Evolutionary conservation across 2,888 invertebrate species (phyloP).

Genomic region (Volucella inanis): DNA sequence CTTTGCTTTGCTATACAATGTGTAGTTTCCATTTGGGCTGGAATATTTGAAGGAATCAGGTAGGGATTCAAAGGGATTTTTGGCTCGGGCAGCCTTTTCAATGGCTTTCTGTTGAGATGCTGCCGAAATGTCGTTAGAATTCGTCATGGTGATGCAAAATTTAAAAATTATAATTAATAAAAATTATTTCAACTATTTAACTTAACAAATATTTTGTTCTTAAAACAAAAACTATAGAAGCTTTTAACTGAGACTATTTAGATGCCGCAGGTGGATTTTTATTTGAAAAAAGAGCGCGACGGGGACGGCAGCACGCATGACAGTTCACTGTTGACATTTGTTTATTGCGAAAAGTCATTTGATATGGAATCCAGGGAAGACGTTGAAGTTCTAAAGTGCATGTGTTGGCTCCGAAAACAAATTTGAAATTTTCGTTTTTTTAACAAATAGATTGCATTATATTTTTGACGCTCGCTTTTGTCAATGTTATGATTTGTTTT

Average conservation of each 20-base stretch:
- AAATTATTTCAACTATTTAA: background rate
- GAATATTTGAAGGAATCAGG: constrained; percentile 77
- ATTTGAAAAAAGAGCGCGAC: constrained; percentile 36
- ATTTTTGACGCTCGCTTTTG: too few relatives aligned
- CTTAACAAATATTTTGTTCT: background rate
- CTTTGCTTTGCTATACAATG: constrained; percentile 80
- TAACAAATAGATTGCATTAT: too few relatives aligned
- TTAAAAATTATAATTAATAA: too few relatives aligned
- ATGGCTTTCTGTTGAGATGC: constrained; percentile 80
- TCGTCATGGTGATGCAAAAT: constrained; percentile 76
- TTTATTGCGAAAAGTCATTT: background rate
- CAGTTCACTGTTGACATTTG: constrained; percentile 1
- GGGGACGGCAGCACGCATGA: background rate
- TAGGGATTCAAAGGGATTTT: constrained; percentile 80
- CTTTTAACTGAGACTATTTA: background rate
- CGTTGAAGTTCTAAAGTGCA: background rate
- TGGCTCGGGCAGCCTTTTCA: constrained; percentile 80
- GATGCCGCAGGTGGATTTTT: constrained; percentile 14
- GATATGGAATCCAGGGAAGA: constrained; percentile 14
- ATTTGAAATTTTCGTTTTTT: too few relatives aligned
- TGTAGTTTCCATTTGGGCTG: constrained; percentile 76
- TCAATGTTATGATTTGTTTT: too few relatives aligned
- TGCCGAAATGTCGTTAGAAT: constrained; percentile 77
- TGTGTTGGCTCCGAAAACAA: too few relatives aligned
- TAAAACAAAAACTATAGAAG: background rate